Base-by-base conservation (phyloP, 92 coral and sea anemone species). In the Porites lobata region DNA sequence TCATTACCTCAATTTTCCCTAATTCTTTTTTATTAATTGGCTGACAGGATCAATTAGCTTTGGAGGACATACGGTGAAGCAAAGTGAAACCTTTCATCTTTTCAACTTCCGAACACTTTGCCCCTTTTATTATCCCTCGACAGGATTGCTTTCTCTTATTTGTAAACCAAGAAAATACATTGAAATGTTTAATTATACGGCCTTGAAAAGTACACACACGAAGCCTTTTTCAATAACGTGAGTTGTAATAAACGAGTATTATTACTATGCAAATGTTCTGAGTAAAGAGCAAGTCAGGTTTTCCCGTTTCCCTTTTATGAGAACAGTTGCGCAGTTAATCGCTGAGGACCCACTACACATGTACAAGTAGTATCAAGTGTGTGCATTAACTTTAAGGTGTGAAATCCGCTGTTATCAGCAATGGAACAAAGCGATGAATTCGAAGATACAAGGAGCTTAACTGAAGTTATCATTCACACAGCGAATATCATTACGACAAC, bases 391-490 rank as follows among this genome's bases (percentile, higher is more conserved):
- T 14, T 20, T 20, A 62, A 62, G 24, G 20, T 20, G 22, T 62
- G 6, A n/a, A 62, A 20, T 11, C 13, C n/a, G 21, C 19, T 4
- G 17, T 62, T 15, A 62, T 15, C 7, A 62, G 66, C 66, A 62
- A 62, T 62, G 66, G 66, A 62, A 14, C 22, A 17, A 20, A 62
- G 19, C 0, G 66, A 62, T 1, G 66, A 38, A 38, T 38, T 38
- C 47, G 47, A 15, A 57, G 95, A 92, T 58, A 74, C 86, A 9
- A 87, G 95, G 14, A 76, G 90, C 43, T 63, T 66, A 8, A 88
- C 67, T 14, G 95, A 83, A 17, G 67, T 85, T 24, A 71, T 87
- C 29, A 62, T 92, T 43, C 95, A 92, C 89, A 88, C 95, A 17
- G 80, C 81, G 18, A 89, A 85, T 43, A 70, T 92, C 52, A 64